A percentile compares a stretch with the other conserved stretches of the same genome.
phyloP scores from a whole-genome alignment of 2,113 vertebrate species.

The Gnathochromis pfefferi region DNA sequence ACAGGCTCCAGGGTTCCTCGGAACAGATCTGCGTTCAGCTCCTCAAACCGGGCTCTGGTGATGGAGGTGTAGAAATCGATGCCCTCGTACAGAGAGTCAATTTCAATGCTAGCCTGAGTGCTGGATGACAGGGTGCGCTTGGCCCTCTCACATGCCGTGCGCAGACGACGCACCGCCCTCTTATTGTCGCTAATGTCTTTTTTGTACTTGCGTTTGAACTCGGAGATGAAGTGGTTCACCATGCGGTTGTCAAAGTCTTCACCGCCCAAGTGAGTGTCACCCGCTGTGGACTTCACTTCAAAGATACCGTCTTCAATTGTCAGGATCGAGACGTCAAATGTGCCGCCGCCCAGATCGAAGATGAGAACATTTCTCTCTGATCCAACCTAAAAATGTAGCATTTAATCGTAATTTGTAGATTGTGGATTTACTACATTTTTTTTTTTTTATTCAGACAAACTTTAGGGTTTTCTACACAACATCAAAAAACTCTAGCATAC shows the following conservation, averaged over 20 bases:
- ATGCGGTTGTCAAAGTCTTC: constrained; percentile 75
- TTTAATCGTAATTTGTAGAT: background rate
- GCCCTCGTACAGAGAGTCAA: constrained; percentile 86
- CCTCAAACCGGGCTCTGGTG: constrained; percentile 89
- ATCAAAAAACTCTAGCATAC: constrained; percentile 6
- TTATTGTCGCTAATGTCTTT: constrained; percentile 75
- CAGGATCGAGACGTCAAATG: constrained; percentile 79
- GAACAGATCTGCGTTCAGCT: constrained; percentile 78
- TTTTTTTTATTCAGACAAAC: background rate
- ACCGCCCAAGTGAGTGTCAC: constrained; percentile 72
- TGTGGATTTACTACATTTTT: background rate
- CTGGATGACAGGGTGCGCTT: constrained; percentile 75
- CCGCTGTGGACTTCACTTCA: constrained; percentile 72
- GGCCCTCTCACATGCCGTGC: constrained; percentile 68
- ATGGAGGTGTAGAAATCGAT: constrained; percentile 93
- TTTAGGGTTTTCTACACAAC: background rate
- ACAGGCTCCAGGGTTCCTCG: constrained; percentile 69
- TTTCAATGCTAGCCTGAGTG: constrained; percentile 73
- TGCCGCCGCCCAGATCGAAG: constrained; percentile 88
- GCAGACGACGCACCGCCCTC: constrained; percentile 69
- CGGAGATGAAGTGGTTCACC: constrained; percentile 70
- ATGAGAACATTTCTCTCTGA: constrained; percentile 84
- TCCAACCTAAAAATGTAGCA: constrained; percentile 44
- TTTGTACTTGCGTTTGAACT: constrained; percentile 75
- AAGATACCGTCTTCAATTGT: constrained; percentile 71